Base-by-base conservation (phyloP, 2,113 vertebrate genomes). In the Stomatorhinus ivindoensis region DNA sequence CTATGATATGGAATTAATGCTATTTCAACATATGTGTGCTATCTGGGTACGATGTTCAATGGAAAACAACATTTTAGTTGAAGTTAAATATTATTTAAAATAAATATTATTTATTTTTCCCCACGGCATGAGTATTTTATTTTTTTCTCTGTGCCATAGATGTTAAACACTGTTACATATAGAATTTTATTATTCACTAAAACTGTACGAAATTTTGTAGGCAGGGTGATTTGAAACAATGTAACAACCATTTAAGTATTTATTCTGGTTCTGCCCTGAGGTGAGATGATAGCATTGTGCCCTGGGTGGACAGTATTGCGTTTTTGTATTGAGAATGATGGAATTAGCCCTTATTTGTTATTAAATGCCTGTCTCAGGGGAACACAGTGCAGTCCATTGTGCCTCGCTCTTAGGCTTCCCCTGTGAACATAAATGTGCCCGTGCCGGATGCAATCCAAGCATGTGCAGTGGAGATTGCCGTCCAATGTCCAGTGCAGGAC, bases 401-500 rank as follows among this genome's bases (percentile, higher is more conserved):
- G 24, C 46, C 24, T 31, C 1, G 1, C 48, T 51, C 46, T 24
- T 50, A 50, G 31, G 27, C 1, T 24, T 2, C 8, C 50, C 50
- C 6, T 44, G 4, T 47, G 82, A 84, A 84, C 24, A 44, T 46
- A 84, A 84, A 46, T 47, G 31, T 15, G 31, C 21, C 85, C 53
- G 48, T 27, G 50, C 85, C 51, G 85, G 85, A 87, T 55, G 85
- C 31, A 0, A 19, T 35, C 53, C 27, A 35, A 31, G 50, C 31
- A 47, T 87, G 85, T 87, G 85, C 27, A 55, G 85, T 87, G 85
- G 50, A 87, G 85, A 87, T 87, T 87, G 85, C n/a, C 44, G 13
- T 47, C 44, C 82, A 47, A 5, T 19, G 50, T 10, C 24, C 21
- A 31, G n/a, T 31, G 11, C 24, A 21, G 85, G 85, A 21, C 48